A percentile compares a stretch with the other conserved stretches of the same genome.
These are phyloP conservation scores for Hemicentrotus pulcherrimus DNA, from an alignment of 35 echinoderm and acorn worm species.

Conservation along the genomic window DNA sequence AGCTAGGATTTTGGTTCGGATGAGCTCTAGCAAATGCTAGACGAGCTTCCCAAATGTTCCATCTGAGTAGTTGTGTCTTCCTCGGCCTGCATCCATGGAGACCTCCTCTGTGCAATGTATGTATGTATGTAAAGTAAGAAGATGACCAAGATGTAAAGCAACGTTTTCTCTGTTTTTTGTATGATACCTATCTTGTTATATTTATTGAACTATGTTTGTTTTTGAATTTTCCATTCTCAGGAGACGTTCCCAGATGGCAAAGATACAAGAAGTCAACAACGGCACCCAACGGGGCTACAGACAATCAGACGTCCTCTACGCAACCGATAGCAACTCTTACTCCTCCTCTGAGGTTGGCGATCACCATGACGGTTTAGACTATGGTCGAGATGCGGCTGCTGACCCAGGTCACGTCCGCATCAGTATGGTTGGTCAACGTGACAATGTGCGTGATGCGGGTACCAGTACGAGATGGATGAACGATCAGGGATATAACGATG, in stretches of 20 bases:
- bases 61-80: background rate
- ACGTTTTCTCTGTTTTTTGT: background rate
- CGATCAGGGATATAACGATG: background rate
- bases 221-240: background rate
- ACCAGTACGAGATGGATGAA: background rate
- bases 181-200: background rate
- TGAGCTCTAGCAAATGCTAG: background rate
- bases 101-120: background rate
- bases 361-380: background rate
- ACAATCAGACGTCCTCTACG: background rate
- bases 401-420: constrained; percentile 15
- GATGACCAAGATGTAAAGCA: no score
- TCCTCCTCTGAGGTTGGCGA: background rate
- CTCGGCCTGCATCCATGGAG: background rate
- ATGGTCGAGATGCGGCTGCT: background rate
- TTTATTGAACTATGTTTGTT: background rate
- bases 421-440: constrained; percentile 33
- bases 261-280: background rate
- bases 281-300: background rate
- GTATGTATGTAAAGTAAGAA: background rate
- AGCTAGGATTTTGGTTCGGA: background rate
- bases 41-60: background rate
- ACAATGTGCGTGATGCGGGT: background rate
- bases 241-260: constrained; percentile 10
- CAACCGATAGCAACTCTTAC: background rate